Conservation (phyloP, 2,113 vertebrate genomes). For the Macrotis lagotis region DNA sequence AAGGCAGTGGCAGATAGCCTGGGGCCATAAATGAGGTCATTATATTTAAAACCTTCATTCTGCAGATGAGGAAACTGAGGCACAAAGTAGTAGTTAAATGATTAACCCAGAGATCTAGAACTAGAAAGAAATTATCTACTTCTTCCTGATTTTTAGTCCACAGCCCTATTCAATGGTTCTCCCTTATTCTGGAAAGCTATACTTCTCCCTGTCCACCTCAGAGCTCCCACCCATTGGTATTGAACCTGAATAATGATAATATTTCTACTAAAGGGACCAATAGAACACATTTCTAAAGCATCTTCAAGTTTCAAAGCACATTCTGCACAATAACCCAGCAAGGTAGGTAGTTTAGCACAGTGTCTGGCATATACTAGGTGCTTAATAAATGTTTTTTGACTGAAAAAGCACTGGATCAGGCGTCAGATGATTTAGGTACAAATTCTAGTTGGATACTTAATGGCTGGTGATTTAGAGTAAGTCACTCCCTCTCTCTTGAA, state of each 20-base stretch:
- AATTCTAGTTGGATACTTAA: not conserved
- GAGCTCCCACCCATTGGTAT: no score
- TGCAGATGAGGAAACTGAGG: not conserved
- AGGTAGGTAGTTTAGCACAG: no score
- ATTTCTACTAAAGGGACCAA: no score
- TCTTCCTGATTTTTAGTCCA: not conserved
- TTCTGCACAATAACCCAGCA: no score
- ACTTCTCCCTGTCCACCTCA: no score
- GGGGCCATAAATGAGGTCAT: not conserved
- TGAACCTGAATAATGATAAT: no score
- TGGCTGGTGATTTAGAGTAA: not conserved
- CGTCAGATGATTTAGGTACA: not conserved
- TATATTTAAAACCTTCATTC: not conserved
- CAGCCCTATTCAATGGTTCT: not conserved
- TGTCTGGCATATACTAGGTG: not conserved
- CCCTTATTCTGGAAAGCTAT: no score
- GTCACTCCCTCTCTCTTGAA: not conserved
- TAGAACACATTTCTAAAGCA: no score
- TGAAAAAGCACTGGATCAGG: not conserved
- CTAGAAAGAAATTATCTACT: not conserved
- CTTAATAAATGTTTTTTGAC: not conserved
- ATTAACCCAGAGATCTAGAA: not conserved
- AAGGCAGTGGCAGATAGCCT: not conserved
- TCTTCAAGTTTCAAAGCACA: no score
- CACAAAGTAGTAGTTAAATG: not conserved